Evolutionary conservation across 2,113 vertebrate species (phyloP).

Genomic region (Aegithalos caudatus): DNA sequence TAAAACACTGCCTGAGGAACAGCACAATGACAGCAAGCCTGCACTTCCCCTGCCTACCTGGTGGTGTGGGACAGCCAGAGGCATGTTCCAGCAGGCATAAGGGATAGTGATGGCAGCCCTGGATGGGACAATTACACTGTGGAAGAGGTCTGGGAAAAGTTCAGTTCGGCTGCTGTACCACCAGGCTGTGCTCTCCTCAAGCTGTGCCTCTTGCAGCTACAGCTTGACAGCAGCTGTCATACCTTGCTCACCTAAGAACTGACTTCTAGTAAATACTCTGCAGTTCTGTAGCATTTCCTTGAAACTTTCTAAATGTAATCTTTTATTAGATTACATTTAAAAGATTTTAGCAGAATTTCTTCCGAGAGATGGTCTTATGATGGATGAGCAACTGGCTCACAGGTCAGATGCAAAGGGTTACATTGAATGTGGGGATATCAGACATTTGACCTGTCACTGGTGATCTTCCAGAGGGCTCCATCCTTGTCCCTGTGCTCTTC

Average conservation of each 20-base stretch:
- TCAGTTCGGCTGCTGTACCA: not conserved
- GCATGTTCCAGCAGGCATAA: accelerated
- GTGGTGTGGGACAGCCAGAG: not conserved
- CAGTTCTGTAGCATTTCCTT: not conserved
- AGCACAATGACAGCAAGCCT: not conserved
- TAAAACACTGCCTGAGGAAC: not conserved
- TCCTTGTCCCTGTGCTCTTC: not conserved
- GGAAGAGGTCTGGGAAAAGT: not conserved
- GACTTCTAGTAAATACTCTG: not conserved
- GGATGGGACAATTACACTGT: no score
- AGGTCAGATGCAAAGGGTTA: not conserved
- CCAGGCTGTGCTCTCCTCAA: not conserved
- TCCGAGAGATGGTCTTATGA: not conserved
- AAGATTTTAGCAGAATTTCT: not conserved
- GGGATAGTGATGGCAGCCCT: not conserved
- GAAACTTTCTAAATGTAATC: not conserved
- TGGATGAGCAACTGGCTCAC: not conserved
- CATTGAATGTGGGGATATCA: not conserved
- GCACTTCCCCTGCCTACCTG: not conserved
- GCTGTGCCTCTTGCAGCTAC: not conserved
- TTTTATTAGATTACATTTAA: not conserved
- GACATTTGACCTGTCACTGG: not conserved
- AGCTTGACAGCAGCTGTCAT: not conserved
- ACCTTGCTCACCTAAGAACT: not conserved
- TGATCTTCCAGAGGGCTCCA: not conserved